Evolutionary conservation across 35 echinoderm and acorn worm species (phyloP).

Genomic region (Apostichopus japonicus): DNA sequence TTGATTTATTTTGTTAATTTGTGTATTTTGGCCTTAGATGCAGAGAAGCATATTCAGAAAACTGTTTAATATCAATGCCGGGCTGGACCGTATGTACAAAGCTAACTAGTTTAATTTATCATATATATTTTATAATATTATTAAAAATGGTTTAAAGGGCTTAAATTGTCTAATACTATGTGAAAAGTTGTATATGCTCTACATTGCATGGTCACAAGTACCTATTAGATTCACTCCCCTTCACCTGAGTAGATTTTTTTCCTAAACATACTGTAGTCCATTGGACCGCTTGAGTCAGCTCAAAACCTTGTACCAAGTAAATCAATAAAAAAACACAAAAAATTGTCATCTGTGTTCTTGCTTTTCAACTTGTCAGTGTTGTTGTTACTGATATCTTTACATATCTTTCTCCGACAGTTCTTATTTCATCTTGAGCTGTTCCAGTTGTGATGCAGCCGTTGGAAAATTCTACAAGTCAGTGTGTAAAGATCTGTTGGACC

Average conservation of each 20-base stretch:
- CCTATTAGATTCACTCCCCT: too few species aligned
- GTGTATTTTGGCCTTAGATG: too few species aligned
- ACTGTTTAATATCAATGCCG: too few species aligned
- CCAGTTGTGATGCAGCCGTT: conserved; percentile 43
- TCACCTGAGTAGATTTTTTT: not conserved
- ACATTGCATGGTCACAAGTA: too few species aligned
- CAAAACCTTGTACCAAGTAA: not conserved
- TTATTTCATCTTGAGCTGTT: conserved; percentile 33
- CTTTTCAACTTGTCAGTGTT: not conserved
- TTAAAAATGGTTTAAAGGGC: too few species aligned
- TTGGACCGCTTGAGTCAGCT: not conserved
- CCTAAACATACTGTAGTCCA: not conserved
- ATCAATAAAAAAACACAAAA: not conserved
- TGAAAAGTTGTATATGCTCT: too few species aligned
- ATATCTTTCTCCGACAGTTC: conserved; percentile 34
- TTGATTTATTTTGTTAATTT: too few species aligned
- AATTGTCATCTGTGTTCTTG: not conserved
- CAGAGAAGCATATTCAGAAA: too few species aligned
- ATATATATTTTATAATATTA: too few species aligned
- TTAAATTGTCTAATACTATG: too few species aligned
- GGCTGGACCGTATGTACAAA: too few species aligned
- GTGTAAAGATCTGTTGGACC: conserved; percentile 43
- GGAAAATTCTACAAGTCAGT: conserved; percentile 61
- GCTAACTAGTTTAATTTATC: too few species aligned
- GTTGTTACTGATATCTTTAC: not conserved